A percentile compares a stretch with the other conserved stretches of the same genome.
Evolutionary conservation across 2,797 vertebrate species (phyloP).

Genomic region (Florisuga fusca): DNA sequence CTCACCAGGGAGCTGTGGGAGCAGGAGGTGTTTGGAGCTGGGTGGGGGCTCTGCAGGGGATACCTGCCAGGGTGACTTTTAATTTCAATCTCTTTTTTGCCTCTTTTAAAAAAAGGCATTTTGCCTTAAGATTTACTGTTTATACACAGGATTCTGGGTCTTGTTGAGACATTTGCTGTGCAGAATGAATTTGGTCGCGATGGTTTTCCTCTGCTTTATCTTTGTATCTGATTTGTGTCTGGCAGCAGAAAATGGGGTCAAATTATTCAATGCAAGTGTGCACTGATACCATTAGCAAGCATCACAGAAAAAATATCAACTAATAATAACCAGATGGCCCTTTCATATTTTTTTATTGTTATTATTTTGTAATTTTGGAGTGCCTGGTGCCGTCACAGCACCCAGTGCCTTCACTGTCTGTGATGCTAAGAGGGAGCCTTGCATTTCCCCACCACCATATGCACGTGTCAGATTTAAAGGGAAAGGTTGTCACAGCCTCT

Average conservation of each 20-base stretch:
- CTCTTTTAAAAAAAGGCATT: background rate
- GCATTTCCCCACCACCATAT: rapidly evolving
- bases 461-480: rapidly evolving
- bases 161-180: background rate
- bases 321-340: conserved; percentile 12
- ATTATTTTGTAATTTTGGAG: background rate
- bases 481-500: background rate
- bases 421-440: rapidly evolving
- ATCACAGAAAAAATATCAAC: background rate
- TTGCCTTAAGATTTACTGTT: conserved; percentile 20
- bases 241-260: background rate
- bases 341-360: background rate
- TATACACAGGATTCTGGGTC: background rate
- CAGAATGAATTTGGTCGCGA: conserved; percentile 6
- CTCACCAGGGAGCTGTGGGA: conserved; percentile 14
- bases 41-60: background rate
- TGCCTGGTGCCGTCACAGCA: background rate
- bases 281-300: background rate
- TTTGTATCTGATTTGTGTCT: conserved; percentile 4
- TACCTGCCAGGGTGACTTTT: background rate
- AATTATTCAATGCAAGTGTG: background rate
- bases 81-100: too few species aligned
- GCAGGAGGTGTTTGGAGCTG: background rate
- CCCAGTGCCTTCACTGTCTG: background rate
- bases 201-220: conserved; percentile 29